These are phyloP conservation scores for Cebuella pygmaea DNA, from an alignment of 2,797 vertebrate species.

Conservation along the genomic window DNA sequence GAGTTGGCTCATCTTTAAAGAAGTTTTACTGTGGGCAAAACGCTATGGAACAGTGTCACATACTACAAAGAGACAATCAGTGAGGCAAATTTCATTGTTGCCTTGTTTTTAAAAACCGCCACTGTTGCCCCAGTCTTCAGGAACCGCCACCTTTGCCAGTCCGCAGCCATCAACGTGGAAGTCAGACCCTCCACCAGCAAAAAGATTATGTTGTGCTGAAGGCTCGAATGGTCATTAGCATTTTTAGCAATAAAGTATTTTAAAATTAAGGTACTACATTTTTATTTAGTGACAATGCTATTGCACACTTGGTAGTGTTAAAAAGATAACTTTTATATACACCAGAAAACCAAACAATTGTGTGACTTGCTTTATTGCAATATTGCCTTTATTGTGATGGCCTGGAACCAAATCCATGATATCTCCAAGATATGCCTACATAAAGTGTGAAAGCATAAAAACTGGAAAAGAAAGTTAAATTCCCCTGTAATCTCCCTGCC, in stretches of 20 bases:
- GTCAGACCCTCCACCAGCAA: background rate
- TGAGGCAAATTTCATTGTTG: background rate
- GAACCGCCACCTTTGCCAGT: background rate
- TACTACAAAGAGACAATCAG: background rate
- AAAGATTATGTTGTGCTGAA: background rate
- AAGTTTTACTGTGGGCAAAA: background rate
- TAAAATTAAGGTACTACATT: background rate
- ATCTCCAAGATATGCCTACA: background rate
- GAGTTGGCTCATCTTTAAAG: background rate
- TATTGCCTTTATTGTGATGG: background rate
- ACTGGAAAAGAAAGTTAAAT: conserved; percentile 10
- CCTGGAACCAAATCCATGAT: background rate
- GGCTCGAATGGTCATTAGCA: too few species aligned
- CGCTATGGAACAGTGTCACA: background rate
- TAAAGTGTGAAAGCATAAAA: background rate
- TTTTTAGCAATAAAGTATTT: background rate
- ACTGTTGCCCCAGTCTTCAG: background rate
- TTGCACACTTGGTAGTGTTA: background rate
- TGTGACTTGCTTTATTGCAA: background rate
- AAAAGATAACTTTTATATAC: background rate
- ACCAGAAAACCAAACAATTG: background rate
- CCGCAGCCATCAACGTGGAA: background rate
- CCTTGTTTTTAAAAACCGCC: background rate
- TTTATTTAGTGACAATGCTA: background rate
- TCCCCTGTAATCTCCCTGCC: background rate